Percentiles rank a stretch among this genome's conserved stretches.
Evolutionary conservation across 2,113 vertebrate genomes (phyloP).

Genomic region (Felis catus): DNA sequence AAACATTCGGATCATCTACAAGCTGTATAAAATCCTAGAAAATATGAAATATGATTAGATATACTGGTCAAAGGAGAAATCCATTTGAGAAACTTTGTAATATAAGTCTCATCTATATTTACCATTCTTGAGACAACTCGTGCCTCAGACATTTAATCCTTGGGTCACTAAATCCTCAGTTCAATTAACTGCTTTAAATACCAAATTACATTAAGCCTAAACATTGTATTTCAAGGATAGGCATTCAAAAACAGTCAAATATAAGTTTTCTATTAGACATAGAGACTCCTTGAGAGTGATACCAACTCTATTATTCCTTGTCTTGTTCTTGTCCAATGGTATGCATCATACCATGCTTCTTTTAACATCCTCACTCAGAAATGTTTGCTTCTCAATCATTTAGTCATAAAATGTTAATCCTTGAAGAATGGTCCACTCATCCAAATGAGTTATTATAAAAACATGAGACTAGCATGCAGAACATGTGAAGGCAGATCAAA

Average conservation of each 20-base stretch:
- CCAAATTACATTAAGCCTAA: background rate
- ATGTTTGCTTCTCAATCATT: background rate
- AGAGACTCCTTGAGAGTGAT: background rate
- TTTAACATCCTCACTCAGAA: background rate
- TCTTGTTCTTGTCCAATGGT: background rate
- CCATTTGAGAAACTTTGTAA: background rate
- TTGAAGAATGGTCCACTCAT: background rate
- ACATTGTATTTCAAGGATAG: background rate
- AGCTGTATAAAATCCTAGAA: constrained; percentile 2
- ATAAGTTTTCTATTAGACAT: background rate
- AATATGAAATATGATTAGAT: background rate
- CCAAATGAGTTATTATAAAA: constrained; percentile 42
- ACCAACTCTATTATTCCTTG: background rate
- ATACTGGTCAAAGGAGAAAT: background rate
- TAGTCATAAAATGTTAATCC: background rate
- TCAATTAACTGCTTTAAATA: background rate
- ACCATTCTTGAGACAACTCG: background rate
- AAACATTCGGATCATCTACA: background rate
- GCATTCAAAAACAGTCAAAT: background rate
- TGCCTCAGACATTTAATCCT: background rate
- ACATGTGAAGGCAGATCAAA: background rate
- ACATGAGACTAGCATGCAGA: background rate
- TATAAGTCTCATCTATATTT: background rate
- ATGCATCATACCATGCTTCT: background rate
- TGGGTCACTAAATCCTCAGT: background rate